A percentile compares a stretch with the other conserved stretches of the same genome.
Conservation (phyloP, 2,113 vertebrate genomes). For the Orycteropus afer region DNA sequence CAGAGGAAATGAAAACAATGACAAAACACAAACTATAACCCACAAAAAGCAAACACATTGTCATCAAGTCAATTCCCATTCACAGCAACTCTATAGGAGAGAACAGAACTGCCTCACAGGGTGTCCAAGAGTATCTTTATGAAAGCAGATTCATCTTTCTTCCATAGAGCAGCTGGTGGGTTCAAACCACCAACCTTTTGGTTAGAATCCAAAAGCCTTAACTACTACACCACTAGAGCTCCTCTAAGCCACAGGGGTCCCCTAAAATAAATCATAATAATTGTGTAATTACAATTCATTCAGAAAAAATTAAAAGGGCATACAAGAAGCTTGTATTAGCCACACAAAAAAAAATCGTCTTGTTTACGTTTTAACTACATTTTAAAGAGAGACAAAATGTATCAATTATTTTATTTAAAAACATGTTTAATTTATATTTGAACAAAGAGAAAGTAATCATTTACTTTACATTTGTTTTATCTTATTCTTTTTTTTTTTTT, state of each 20-base stretch:
- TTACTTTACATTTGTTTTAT: background rate
- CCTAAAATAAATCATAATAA: background rate
- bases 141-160: too few species aligned
- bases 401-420: background rate
- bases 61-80: background rate
- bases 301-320: background rate
- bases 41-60: background rate
- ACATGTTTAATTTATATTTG: background rate
- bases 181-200: too few species aligned
- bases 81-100: background rate
- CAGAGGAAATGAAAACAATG: background rate
- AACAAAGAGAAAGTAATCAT: background rate
- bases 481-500: background rate
- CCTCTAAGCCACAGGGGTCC: too few species aligned
- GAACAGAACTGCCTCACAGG: background rate
- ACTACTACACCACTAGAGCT: too few species aligned
- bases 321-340: background rate
- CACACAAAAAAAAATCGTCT: background rate
- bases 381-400: background rate
- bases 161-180: too few species aligned
- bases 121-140: too few species aligned
- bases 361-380: background rate
- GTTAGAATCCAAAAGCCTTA: too few species aligned
- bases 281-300: background rate
- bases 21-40: background rate